Base-by-base conservation (phyloP, 1,140 invertebrate genomes). In the Procambarus clarkii region DNA sequence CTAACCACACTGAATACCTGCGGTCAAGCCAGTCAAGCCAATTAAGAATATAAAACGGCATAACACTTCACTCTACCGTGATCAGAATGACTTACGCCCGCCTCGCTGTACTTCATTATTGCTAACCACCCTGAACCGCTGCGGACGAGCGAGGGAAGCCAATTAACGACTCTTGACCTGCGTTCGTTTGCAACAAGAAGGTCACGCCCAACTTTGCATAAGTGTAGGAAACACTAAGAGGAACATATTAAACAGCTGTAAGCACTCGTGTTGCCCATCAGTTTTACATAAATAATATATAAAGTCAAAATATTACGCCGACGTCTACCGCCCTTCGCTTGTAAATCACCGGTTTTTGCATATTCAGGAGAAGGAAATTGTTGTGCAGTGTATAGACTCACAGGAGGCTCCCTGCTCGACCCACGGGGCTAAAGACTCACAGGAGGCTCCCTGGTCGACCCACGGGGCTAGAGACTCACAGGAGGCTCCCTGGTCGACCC, bases 231-330 rank as follows among this genome's bases (percentile, higher is more conserved):
- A 34, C n/a, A 34, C n/a, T 34, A 74, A 74, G n/a, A 74, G 69
- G 7, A 74, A 74, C 69, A 74, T 74, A 74, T 74, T 74, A 74
- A 74, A 74, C 21, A 74, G n/a, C n/a, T 21, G 24, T 74, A 74
- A 74, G 21, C 34, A 34, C 24, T 74, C 69, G n/a, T 74, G 69
- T 74, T 21, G 21, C 69, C 15, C 69, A 74, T 74, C 69, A 74
- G 24, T 21, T 74, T 74, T 74, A 74, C 69, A 74, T 74, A 74
- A 74, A 74, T 74, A 74, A 74, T 34, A 74, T 74, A 74, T 74
- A 74, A 74, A 74, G 69, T 34, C 7, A 74, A 74, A 74, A 74
- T 74, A 74, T 74, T 24, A 74, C 24, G n/a, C 3, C 24, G 69
- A 74, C 69, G 69, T 74, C n/a, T 34, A 5, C 24, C 69, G n/a